These are phyloP conservation scores for Malurus elegans DNA, from an alignment of 2,113 vertebrate genomes.

Conservation along the genomic window DNA sequence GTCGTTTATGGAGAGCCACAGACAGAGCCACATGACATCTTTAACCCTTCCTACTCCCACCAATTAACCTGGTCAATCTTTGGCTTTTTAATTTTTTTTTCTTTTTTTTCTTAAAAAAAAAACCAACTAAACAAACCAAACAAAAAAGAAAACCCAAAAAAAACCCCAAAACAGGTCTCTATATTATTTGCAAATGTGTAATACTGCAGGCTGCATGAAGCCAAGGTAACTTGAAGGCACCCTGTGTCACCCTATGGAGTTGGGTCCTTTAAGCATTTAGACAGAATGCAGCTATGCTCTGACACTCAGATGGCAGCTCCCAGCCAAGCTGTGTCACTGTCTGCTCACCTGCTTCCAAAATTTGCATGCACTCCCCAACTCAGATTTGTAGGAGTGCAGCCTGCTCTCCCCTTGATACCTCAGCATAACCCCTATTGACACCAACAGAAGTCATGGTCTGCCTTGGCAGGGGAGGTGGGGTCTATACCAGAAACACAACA, in stretches of 20 bases:
- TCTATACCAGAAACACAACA: slow-evolving; percentile 59
- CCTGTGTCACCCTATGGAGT: slow-evolving; percentile 48
- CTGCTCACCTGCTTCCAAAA: slow-evolving; percentile 21
- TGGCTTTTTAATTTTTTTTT: slow-evolving; percentile 58
- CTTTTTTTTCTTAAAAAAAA: background rate
- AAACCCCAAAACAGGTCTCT: background rate
- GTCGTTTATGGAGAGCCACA: slow-evolving; percentile 45
- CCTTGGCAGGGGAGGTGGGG: background rate
- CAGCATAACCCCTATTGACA: background rate
- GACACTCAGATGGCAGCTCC: background rate
- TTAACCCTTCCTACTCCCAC: slow-evolving; percentile 4
- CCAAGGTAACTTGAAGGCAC: slow-evolving; percentile 67
- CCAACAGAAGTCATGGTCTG: background rate
- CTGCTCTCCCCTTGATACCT: background rate
- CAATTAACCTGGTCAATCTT: slow-evolving; percentile 64
- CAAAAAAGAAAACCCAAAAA: background rate
- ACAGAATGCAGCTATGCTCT: background rate
- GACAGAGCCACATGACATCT: slow-evolving; percentile 13
- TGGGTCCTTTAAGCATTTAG: slow-evolving; percentile 6
- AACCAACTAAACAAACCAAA: background rate
- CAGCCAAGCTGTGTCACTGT: background rate
- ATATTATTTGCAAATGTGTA: slow-evolving; percentile 20
- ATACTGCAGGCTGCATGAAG: slow-evolving; percentile 62
- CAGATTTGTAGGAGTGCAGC: background rate
- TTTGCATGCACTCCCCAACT: background rate